Evolutionary conservation across 2,888 invertebrate species (phyloP), one percentile per base, ranked within the genome.

Genomic region (Steromphala cineraria): DNA sequence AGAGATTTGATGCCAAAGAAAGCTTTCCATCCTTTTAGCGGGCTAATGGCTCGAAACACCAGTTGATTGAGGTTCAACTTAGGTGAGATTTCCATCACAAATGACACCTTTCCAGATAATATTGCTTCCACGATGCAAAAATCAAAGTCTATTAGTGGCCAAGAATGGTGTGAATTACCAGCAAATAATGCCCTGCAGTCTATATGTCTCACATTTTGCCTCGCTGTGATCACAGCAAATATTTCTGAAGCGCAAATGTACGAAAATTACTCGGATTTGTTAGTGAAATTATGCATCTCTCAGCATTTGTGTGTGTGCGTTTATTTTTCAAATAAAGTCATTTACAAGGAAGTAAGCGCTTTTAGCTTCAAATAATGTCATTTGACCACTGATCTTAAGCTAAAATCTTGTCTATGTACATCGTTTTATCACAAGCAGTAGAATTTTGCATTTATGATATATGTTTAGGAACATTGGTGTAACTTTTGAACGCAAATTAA

Each of bases 11-110:
- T 36, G 36, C 31, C 40, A 17, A 71, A 71, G 36, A 71, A 71
- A 71, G 31, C 28, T 19, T 19, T 15, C n/a, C 31, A 71, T 71
- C 71, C 71, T 71, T 71, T 71, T 71, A 71, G 71, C 71, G 19
- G 28, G 71, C 31, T 71, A 71, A 71, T 71, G 24, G 71, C 10
- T 10, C 31, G 31, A 15, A 71, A 40, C 36, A 71, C 19, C 71
- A 17, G 71, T 36, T 71, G 71, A 71, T 71, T 71, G 71, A 36
- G 71, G 71, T 40, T 36, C 19, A 71, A 36, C 10, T 71, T 71
- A 40, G 36, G 36, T 71, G 71, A 71, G 71, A 71, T 71, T 71
- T 71, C 31, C 71, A 71, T 19, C 71, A 71, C 36, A 71, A 71
- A 71, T 71, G 19, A 71, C 71, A 71, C 71, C 71, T 71, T 36